phyloP scores from a whole-genome alignment of 2,888 invertebrate species.

The Digitonthophagus gazella region DNA sequence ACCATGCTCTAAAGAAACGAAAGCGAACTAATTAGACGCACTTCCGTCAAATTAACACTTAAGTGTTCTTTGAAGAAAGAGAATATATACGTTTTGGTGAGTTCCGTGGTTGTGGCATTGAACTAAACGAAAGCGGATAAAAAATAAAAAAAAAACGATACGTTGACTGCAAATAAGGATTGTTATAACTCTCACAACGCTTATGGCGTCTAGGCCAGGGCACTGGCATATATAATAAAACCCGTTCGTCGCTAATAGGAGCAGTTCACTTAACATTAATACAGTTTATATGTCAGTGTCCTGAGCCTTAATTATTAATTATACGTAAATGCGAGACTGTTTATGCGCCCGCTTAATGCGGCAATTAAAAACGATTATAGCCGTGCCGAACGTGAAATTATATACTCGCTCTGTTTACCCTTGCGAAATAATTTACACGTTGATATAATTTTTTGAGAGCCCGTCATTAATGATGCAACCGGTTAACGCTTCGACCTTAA shows the following conservation, averaged over 20 bases:
- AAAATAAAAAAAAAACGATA: background rate
- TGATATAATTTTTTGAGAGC: background rate
- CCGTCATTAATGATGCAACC: background rate
- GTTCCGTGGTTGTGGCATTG: background rate
- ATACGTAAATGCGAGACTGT: conserved; percentile 3
- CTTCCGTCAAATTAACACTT: background rate
- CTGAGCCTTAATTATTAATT: conserved; percentile 40
- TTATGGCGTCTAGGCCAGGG: conserved; percentile 66
- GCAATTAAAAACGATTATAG: background rate
- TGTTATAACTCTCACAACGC: background rate
- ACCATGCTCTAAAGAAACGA: background rate
- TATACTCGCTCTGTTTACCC: background rate
- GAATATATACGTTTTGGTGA: background rate
- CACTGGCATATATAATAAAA: conserved; percentile 70
- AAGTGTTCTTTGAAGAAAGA: background rate
- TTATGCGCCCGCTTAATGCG: background rate
- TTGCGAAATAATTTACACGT: background rate
- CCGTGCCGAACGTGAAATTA: background rate
- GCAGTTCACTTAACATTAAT: conserved; percentile 28
- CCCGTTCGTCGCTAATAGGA: conserved; percentile 22
- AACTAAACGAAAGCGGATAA: background rate
- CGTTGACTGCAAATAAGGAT: background rate
- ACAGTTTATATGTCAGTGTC: conserved; percentile 50
- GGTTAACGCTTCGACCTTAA: background rate
- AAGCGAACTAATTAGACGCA: conserved; percentile 1